Evolutionary conservation across 2,888 invertebrate genomes (phyloP), one percentile per base, ranked within the genome.

Genomic region (Hyalella azteca): DNA sequence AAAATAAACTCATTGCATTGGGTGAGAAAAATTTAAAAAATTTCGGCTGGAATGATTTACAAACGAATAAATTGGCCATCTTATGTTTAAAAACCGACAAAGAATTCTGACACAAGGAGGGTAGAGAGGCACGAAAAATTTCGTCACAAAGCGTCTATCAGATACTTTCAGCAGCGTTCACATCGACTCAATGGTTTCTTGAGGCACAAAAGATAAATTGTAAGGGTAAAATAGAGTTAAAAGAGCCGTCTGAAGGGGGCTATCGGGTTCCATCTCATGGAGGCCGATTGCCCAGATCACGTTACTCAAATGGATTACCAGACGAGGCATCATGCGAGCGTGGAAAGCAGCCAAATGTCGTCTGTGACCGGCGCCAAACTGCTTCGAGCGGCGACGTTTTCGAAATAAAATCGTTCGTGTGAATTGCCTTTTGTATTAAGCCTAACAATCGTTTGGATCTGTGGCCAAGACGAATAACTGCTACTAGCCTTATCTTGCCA

Each of bases 381-480:
- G n/a, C n/a, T n/a, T n/a, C n/a, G n/a, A n/a, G n/a, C n/a, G n/a
- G n/a, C n/a, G n/a, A n/a, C n/a, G n/a, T n/a, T n/a, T n/a, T n/a
- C n/a, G n/a, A n/a, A n/a, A n/a, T n/a, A n/a, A n/a, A n/a, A n/a
- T n/a, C n/a, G n/a, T n/a, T n/a, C n/a, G n/a, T n/a, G n/a, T n/a
- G n/a, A n/a, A n/a, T n/a, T n/a, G n/a, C n/a, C n/a, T n/a, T n/a
- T n/a, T n/a, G n/a, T n/a, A n/a, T n/a, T n/a, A n/a, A n/a, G n/a
- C n/a, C n/a, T n/a, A n/a, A n/a, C n/a, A n/a, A 66, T 66, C 66
- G 66, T 66, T 66, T 66, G 66, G 32, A 66, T 66, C 66, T 66
- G 45, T 15, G 54, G 54, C 36, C 36, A 66, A 66, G 66, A 66
- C 66, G 66, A 36, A 66, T 66, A 66, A 66, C 66, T 66, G 66